A percentile compares a stretch with the other conserved stretches of the same genome.
These are phyloP conservation scores for Eucera pruinosa DNA, from an alignment of 2,888 invertebrate genomes.

Conservation along the genomic window DNA sequence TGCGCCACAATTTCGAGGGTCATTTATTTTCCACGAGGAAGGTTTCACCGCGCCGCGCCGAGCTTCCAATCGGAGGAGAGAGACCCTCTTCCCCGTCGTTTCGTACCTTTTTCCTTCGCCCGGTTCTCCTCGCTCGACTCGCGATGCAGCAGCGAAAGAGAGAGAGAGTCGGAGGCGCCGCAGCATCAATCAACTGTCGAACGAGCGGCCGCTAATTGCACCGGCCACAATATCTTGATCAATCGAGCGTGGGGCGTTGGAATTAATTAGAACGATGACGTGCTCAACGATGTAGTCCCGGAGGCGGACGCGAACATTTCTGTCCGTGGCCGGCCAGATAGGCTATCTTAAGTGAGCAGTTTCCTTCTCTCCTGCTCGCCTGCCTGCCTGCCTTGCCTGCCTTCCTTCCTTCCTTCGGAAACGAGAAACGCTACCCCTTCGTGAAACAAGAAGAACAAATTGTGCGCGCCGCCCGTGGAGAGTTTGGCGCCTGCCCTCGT, in stretches of 20 bases:
- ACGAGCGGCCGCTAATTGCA: conserved; percentile 74
- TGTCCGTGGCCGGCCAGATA: conserved; percentile 53
- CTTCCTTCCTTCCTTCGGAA: conserved; percentile 28
- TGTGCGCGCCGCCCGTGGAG: conserved; percentile 34
- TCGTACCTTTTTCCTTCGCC: neutral
- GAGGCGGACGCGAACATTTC: conserved; percentile 37
- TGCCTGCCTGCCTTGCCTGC: conserved; percentile 7
- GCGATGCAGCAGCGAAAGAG: no score
- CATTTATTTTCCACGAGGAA: conserved; percentile 39
- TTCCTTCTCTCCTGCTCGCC: conserved; percentile 32
- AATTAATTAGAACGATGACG: conserved; percentile 81
- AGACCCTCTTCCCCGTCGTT: neutral
- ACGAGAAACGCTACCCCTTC: conserved; percentile 37
- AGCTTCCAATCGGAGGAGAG: no score
- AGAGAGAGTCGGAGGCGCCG: conserved; percentile 64
- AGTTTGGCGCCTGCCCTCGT: conserved; percentile 41
- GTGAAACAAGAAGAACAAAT: conserved; percentile 69
- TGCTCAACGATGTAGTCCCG: conserved; percentile 58
- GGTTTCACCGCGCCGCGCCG: no score
- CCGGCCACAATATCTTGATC: conserved; percentile 77
- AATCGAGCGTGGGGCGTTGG: conserved; percentile 74
- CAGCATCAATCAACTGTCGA: conserved; percentile 77
- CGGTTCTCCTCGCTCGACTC: no score
- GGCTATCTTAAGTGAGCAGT: conserved; percentile 69
- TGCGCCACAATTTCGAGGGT: conserved; percentile 39